phyloP scores from a whole-genome alignment of 2,888 invertebrate species.

The Alloscopus bannaensis region DNA sequence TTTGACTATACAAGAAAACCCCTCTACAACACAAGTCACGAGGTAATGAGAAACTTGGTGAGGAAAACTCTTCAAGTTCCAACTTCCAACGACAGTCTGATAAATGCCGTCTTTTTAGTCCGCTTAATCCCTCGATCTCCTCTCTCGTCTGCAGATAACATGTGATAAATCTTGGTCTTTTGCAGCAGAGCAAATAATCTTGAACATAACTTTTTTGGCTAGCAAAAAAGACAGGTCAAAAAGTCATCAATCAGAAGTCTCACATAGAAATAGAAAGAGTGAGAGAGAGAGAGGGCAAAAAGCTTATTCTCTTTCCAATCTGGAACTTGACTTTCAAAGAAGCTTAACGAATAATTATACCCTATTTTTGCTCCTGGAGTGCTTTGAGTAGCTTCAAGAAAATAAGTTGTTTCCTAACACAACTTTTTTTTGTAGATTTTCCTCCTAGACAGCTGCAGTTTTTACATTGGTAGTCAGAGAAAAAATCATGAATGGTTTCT shows the following conservation, averaged over 20 bases:
- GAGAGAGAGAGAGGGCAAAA: neutral
- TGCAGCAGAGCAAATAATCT: constrained; percentile 6
- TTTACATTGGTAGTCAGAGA: too few species aligned
- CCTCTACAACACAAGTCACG: too few species aligned
- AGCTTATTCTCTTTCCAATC: neutral
- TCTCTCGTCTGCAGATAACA: constrained; percentile 42
- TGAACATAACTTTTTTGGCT: neutral
- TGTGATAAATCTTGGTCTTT: constrained; percentile 54
- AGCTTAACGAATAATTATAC: too few species aligned
- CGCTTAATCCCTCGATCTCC: constrained; percentile 33
- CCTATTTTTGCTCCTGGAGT: too few species aligned
- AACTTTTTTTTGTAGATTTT: too few species aligned
- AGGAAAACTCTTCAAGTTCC: too few species aligned
- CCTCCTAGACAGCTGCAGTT: too few species aligned
- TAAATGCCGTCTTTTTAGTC: constrained; percentile 39
- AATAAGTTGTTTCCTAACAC: too few species aligned
- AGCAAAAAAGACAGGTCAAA: constrained; percentile 36
- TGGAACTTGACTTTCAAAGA: neutral
- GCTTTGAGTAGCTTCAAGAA: too few species aligned
- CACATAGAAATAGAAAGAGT: constrained; percentile 24
- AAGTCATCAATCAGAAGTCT: constrained; percentile 56
- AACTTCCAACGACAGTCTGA: constrained; percentile 47
- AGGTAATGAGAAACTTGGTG: too few species aligned
- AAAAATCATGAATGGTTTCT: too few species aligned
- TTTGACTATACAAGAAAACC: too few species aligned